Evolutionary conservation across 2,888 invertebrate genomes (phyloP).

Genomic region (Lochmaea crataegi): DNA sequence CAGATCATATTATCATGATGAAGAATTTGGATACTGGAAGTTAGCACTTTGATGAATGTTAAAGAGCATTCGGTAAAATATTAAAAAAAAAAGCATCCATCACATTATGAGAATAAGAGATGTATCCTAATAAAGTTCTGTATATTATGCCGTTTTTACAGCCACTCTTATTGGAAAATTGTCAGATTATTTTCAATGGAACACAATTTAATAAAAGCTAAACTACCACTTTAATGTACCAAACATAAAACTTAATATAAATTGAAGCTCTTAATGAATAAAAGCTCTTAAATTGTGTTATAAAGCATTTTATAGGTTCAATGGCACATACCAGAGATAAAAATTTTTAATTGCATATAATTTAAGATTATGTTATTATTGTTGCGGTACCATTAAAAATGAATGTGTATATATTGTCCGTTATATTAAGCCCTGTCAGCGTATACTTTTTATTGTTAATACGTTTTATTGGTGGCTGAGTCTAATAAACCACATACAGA

Average conservation of each 20-base stretch:
- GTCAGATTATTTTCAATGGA: neutral
- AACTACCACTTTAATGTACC: neutral
- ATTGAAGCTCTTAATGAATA: conserved; percentile 11
- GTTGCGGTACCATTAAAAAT: neutral
- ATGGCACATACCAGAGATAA: neutral
- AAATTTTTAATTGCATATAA: conserved; percentile 10
- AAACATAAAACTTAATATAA: neutral
- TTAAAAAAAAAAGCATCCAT: too few relatives aligned
- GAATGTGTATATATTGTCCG: neutral
- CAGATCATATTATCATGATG: too few relatives aligned
- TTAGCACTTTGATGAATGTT: too few relatives aligned
- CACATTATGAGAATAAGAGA: too few relatives aligned
- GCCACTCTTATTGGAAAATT: neutral
- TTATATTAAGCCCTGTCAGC: neutral
- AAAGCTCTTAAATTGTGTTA: neutral
- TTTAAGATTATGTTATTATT: conserved; percentile 9
- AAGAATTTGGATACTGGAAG: too few relatives aligned
- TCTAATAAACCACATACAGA: too few relatives aligned
- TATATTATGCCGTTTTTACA: too few relatives aligned
- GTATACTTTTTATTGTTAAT: too few relatives aligned
- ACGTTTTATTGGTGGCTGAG: too few relatives aligned
- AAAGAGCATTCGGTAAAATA: too few relatives aligned
- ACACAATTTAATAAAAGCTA: neutral
- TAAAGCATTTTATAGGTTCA: conserved; percentile 14
- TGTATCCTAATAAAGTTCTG: too few relatives aligned